A percentile compares a stretch with the other conserved stretches of the same genome.
phyloP scores from a whole-genome alignment of 2,888 invertebrate species.

The Xestia xanthographa region DNA sequence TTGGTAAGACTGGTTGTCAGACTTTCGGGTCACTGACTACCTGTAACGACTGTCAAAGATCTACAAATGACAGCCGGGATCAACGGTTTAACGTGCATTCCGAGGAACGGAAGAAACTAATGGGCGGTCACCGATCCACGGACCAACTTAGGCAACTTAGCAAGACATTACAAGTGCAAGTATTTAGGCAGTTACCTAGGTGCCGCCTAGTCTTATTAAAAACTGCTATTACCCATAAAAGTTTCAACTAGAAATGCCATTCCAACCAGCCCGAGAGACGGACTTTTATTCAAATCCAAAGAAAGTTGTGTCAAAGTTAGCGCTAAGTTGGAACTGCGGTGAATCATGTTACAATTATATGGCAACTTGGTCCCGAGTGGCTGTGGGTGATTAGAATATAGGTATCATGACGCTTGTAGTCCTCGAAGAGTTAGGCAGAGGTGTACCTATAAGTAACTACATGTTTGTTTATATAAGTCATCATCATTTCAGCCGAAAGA shows the following conservation, averaged over 20 bases:
- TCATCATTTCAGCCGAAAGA: too few species aligned
- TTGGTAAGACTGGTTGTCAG: too few species aligned
- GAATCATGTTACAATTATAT: slow-evolving; percentile 52
- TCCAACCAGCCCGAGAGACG: slow-evolving; percentile 41
- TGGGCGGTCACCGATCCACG: too few species aligned
- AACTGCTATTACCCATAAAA: slow-evolving; percentile 1
- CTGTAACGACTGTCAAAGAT: too few species aligned
- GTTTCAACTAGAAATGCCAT: slow-evolving; percentile 24
- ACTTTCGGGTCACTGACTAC: too few species aligned
- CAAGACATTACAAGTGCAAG: too few species aligned
- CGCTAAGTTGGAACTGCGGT: slow-evolving; percentile 37
- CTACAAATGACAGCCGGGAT: too few species aligned
- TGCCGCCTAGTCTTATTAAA: neutral
- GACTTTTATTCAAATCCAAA: slow-evolving; percentile 54
- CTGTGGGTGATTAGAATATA: slow-evolving; percentile 25
- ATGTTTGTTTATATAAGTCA: too few species aligned
- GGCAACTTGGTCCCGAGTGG: slow-evolving; percentile 31
- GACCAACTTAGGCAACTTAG: too few species aligned
- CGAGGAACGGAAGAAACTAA: too few species aligned
- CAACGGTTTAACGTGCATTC: too few species aligned
- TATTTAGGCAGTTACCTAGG: neutral
- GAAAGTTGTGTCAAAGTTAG: slow-evolving; percentile 40
- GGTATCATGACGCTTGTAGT: neutral
- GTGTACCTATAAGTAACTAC: neutral
- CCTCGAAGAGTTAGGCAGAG: neutral